Evolutionary conservation across 2,113 vertebrate species (phyloP).

Genomic region (Oreochromis tanganicae): DNA sequence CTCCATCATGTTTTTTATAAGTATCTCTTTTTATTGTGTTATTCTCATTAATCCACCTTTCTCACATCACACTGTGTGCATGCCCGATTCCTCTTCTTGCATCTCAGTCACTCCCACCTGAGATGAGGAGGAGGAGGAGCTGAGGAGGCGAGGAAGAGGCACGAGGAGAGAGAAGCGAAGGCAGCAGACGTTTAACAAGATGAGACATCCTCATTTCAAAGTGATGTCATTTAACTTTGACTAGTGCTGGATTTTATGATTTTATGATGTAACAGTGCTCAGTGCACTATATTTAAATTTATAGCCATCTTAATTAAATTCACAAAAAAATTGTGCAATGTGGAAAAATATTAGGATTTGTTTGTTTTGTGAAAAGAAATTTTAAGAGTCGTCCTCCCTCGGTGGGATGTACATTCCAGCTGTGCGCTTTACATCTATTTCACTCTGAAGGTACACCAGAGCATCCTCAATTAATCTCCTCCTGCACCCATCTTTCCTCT

Average conservation of each 20-base stretch:
- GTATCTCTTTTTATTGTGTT: neutral
- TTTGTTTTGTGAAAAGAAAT: neutral
- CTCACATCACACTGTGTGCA: neutral
- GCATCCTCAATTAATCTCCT: neutral
- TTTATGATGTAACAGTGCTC: neutral
- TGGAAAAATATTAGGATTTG: neutral
- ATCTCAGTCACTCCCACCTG: neutral
- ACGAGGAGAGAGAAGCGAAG: neutral
- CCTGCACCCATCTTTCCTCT: neutral
- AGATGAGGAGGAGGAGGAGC: neutral
- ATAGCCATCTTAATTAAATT: neutral
- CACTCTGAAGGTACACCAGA: neutral
- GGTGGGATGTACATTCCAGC: neutral
- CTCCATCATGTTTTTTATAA: neutral
- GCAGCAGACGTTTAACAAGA: neutral
- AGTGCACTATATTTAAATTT: neutral
- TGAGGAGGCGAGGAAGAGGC: neutral
- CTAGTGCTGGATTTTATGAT: neutral
- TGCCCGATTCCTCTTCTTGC: neutral
- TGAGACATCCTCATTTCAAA: neutral
- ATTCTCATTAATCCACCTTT: neutral
- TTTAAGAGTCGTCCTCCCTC: neutral
- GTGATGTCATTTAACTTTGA: neutral
- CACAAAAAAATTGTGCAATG: accelerated
- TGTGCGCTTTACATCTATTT: accelerated